Evolutionary conservation across 2,888 invertebrate species (phyloP).

Genomic region (Macrophya annulata): DNA sequence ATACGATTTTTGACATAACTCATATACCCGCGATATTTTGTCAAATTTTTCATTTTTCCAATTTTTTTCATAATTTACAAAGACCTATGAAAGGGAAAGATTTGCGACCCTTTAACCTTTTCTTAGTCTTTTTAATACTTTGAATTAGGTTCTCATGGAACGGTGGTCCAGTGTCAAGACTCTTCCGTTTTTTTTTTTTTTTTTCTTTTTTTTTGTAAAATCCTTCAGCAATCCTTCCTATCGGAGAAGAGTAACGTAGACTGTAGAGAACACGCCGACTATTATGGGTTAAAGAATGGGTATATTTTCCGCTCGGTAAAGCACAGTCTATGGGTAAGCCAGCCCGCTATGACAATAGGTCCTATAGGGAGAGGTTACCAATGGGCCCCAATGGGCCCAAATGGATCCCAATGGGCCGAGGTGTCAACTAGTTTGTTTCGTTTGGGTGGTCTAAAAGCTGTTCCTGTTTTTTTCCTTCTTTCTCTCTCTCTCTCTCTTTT

Average conservation of each 20-base stretch:
- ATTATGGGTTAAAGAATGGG: slow-evolving; percentile 74
- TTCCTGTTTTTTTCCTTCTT: slow-evolving; percentile 7
- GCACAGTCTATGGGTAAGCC: slow-evolving; percentile 66
- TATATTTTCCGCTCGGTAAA: slow-evolving; percentile 77
- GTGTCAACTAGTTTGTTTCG: slow-evolving; percentile 74
- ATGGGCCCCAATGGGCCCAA: slow-evolving; percentile 50
- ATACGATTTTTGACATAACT: not conserved
- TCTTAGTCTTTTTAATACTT: not conserved
- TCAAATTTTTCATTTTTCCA: not conserved
- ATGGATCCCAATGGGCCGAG: slow-evolving; percentile 61
- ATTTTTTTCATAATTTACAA: not conserved
- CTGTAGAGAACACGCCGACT: slow-evolving; percentile 69
- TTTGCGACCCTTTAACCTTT: not conserved
- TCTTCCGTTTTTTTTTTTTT: slow-evolving; percentile 31
- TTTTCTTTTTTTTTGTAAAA: slow-evolving; percentile 13
- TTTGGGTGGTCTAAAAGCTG: slow-evolving; percentile 68
- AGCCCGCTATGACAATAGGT: slow-evolving; percentile 57
- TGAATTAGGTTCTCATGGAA: slow-evolving; percentile 25
- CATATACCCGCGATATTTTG: not conserved
- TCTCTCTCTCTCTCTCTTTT: slow-evolving; percentile 28
- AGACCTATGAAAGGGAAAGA: not conserved
- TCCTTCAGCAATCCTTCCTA: slow-evolving; percentile 63
- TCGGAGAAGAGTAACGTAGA: slow-evolving; percentile 65
- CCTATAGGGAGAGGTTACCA: slow-evolving; percentile 53
- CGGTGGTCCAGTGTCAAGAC: slow-evolving; percentile 28